Percentiles rank a stretch among this genome's conserved stretches.
phyloP scores from a whole-genome alignment of 2,888 invertebrate species.

The Tachystola acroxantha region DNA sequence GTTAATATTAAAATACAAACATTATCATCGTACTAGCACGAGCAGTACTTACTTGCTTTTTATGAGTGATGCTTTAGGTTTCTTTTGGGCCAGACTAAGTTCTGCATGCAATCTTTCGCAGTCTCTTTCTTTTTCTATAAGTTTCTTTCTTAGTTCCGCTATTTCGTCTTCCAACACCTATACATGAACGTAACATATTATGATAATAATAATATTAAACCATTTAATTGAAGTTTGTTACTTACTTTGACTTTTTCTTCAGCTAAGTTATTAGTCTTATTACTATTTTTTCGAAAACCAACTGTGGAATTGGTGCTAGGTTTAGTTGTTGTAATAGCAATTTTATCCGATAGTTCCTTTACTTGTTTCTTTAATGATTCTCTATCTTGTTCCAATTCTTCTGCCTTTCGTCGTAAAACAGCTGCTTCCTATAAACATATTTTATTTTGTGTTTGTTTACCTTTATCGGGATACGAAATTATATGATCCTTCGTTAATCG shows the following conservation, averaged over 20 bases:
- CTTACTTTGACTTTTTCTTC: conserved; percentile 82
- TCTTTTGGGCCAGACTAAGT: conserved; percentile 80
- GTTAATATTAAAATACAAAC: not conserved
- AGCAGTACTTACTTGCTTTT: conserved; percentile 81
- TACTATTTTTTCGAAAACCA: conserved; percentile 42
- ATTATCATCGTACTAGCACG: not conserved
- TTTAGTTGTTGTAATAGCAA: conserved; percentile 66
- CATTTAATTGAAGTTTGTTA: too few species aligned
- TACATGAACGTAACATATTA: conserved; percentile 11
- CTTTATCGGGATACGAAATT: not conserved
- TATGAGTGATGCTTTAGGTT: conserved; percentile 78
- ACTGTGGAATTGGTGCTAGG: conserved; percentile 44
- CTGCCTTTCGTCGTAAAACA: conserved; percentile 89
- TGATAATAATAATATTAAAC: too few species aligned
- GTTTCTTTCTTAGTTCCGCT: conserved; percentile 83
- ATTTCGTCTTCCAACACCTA: conserved; percentile 85
- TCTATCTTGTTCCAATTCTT: conserved; percentile 89
- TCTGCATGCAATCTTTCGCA: conserved; percentile 87
- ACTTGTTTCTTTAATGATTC: conserved; percentile 85
- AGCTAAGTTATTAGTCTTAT: conserved; percentile 72
- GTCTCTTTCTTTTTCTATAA: conserved; percentile 90
- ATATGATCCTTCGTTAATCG: not conserved
- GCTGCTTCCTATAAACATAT: conserved; percentile 82
- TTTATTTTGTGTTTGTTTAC: not conserved
- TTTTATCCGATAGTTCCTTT: conserved; percentile 86